These are phyloP conservation scores for Suillia variegata DNA, from an alignment of 2,888 invertebrate species.

Conservation along the genomic window DNA sequence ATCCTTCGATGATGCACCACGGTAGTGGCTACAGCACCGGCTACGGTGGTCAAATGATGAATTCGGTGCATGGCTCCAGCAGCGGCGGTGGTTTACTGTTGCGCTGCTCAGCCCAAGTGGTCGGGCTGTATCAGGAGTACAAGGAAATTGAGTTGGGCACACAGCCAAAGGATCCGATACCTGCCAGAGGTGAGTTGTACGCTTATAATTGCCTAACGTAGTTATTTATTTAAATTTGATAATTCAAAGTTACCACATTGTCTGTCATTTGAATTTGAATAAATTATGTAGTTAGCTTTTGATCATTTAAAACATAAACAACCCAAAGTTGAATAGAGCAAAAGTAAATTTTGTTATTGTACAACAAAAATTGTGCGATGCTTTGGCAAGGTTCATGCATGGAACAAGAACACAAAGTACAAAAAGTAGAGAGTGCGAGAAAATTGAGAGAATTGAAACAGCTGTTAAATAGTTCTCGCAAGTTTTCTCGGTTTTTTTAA, in stretches of 20 bases:
- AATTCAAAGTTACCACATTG: no score
- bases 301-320: neutral
- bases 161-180: slow-evolving; percentile 76
- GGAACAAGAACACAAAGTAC: no score
- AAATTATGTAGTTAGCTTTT: neutral
- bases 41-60: slow-evolving; percentile 37
- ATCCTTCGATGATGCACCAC: slow-evolving; percentile 40
- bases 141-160: slow-evolving; percentile 74
- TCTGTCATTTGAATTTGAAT: neutral
- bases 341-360: no score
- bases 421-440: no score
- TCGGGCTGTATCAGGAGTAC: slow-evolving; percentile 71
- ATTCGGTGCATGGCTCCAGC: slow-evolving; percentile 43
- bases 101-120: slow-evolving; percentile 74
- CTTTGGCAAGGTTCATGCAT: no score
- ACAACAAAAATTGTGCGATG: no score
- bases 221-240: no score
- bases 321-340: neutral
- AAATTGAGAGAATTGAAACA: no score
- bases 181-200: slow-evolving; percentile 73
- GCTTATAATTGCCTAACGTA: no score
- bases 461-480: no score
- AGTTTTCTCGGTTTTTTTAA: no score
- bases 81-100: slow-evolving; percentile 68
- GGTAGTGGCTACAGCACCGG: slow-evolving; percentile 29